Conservation (phyloP, 2,797 vertebrate species). For the Poecilia picta region DNA sequence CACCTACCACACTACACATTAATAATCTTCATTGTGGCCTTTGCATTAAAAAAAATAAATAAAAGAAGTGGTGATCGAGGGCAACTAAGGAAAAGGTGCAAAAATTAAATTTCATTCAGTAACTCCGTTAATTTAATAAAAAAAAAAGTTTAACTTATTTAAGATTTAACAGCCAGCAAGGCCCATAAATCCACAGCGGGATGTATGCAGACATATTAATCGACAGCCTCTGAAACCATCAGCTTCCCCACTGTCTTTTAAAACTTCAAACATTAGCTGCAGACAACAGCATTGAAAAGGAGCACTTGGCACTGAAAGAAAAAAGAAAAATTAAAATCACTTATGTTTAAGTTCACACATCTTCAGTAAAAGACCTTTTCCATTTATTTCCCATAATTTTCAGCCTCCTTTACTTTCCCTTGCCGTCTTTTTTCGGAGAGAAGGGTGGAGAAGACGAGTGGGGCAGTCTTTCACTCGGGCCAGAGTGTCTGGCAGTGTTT, state of each 20-base stretch:
- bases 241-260: conserved; percentile 37
- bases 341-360: conserved; percentile 58
- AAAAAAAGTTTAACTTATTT: conserved; percentile 55
- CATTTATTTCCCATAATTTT: conserved; percentile 52
- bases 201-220: conserved; percentile 69
- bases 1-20: conserved; percentile 40
- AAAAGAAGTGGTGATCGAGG: conserved; percentile 35
- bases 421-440: conserved; percentile 31
- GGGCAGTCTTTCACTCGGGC: conserved; percentile 64
- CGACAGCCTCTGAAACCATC: conserved; percentile 60
- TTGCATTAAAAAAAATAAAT: conserved; percentile 37
- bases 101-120: conserved; percentile 57
- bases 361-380: conserved; percentile 58
- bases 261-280: conserved; percentile 61
- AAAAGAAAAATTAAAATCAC: conserved; percentile 46
- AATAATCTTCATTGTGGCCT: conserved; percentile 45
- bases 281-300: conserved; percentile 60
- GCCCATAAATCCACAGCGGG: conserved; percentile 64
- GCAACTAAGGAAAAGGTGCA: conserved; percentile 61
- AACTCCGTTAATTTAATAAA: conserved; percentile 46
- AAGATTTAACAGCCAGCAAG: conserved; percentile 56
- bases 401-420: conserved; percentile 30
- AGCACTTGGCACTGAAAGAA: conserved; percentile 73
- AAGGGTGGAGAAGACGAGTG: conserved; percentile 47
- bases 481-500: conserved; percentile 75